Conservation (phyloP, 2,797 vertebrate species). For the Leontocebus nigricollis region DNA sequence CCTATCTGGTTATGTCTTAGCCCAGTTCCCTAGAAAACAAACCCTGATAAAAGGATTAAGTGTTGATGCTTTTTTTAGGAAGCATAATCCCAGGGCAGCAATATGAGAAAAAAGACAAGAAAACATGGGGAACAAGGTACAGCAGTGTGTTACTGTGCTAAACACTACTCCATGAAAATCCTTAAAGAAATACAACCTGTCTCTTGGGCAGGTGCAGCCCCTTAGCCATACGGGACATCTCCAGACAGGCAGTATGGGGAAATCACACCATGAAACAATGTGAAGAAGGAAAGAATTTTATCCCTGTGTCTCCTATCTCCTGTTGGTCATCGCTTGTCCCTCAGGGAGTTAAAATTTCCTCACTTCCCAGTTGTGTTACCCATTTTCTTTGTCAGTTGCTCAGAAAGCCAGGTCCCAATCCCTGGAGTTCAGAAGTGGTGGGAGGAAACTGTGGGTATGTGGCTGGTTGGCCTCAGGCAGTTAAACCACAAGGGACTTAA, state of each 20-base stretch:
- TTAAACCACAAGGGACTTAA: not conserved
- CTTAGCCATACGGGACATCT: not conserved
- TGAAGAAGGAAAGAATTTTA: not conserved
- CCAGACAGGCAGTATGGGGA: not conserved
- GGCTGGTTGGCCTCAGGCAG: not conserved
- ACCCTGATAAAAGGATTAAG: not conserved
- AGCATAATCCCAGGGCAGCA: not conserved
- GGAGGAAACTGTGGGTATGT: not conserved
- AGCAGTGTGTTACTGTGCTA: not conserved
- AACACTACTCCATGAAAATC: not conserved
- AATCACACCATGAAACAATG: not conserved
- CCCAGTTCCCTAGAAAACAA: conserved; percentile 2
- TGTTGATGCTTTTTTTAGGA: not conserved
- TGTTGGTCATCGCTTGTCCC: not conserved
- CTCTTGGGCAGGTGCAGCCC: not conserved
- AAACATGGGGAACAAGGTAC: not conserved
- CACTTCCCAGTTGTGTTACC: not conserved
- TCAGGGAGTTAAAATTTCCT: not conserved
- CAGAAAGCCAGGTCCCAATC: not conserved
- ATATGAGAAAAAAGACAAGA: not conserved
- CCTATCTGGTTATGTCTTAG: not conserved
- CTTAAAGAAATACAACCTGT: not conserved
- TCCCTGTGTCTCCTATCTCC: not conserved
- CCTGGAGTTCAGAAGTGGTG: not conserved
- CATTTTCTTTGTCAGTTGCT: not conserved